phyloP scores from a whole-genome alignment of 1,140 invertebrate species.

The Teleopsis dalmanni region DNA sequence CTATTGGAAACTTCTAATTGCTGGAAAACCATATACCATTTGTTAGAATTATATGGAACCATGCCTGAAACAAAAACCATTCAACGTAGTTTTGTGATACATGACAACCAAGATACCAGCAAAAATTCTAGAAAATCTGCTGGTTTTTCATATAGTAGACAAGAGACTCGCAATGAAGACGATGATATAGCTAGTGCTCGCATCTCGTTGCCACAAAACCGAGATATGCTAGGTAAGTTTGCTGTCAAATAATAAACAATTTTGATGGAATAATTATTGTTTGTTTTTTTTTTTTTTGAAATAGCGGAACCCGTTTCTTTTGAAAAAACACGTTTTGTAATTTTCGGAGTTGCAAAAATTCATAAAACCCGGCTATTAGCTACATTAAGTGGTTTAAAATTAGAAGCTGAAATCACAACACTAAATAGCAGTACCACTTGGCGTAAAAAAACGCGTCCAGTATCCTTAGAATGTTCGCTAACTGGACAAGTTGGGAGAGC shows the following conservation, averaged over 20 bases:
- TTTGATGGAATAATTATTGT: not conserved
- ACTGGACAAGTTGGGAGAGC: constrained; percentile 85
- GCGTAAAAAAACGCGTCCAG: constrained; percentile 40
- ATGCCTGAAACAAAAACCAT: constrained; percentile 92
- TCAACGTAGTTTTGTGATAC: constrained; percentile 23
- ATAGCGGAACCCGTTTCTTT: constrained; percentile 21
- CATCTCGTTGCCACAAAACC: constrained; percentile 45
- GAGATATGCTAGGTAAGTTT: constrained; percentile 21
- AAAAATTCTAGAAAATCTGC: constrained; percentile 8
- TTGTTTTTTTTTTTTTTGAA: not conserved
- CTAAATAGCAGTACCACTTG: constrained; percentile 41
- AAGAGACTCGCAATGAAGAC: constrained; percentile 45
- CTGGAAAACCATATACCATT: constrained; percentile 89
- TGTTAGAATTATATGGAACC: constrained; percentile 87
- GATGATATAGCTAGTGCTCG: constrained; percentile 49
- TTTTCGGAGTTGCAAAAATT: constrained; percentile 83
- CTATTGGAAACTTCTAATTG: constrained; percentile 65
- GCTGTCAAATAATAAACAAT: constrained; percentile 10
- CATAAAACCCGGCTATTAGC: constrained; percentile 81
- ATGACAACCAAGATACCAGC: constrained; percentile 4
- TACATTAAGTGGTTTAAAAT: constrained; percentile 84
- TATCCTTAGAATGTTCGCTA: constrained; percentile 74
- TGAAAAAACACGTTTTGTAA: constrained; percentile 37
- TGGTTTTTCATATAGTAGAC: constrained; percentile 6
- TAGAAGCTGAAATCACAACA: constrained; percentile 42